Conservation (phyloP, 2,113 vertebrate species). For the Phoenicopterus ruber region DNA sequence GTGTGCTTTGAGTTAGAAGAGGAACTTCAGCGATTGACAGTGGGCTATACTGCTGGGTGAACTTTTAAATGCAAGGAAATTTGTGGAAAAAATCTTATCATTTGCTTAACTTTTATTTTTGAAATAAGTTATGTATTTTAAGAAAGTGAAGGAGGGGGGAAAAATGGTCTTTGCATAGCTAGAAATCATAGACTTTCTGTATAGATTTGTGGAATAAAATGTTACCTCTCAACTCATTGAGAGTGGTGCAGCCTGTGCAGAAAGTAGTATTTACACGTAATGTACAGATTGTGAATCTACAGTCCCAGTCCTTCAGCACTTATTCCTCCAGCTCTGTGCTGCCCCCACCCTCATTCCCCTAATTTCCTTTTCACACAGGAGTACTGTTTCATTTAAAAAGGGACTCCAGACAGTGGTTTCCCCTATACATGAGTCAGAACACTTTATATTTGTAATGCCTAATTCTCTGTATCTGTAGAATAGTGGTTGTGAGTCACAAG, state of each 20-base stretch:
- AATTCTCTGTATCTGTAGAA: not conserved
- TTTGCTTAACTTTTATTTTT: not conserved
- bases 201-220: not conserved
- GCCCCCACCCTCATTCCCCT: not conserved
- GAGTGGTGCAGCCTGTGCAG: not conserved
- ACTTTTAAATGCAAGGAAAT: not conserved
- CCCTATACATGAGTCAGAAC: not conserved
- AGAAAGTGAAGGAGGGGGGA: not conserved
- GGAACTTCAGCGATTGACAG: not conserved
- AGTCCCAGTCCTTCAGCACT: not conserved
- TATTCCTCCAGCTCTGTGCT: not conserved
- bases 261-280: accelerated
- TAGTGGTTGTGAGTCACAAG: not conserved
- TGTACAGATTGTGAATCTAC: not conserved
- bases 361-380: not conserved
- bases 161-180: not conserved
- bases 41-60: not conserved
- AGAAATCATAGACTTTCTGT: not conserved
- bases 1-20: not conserved
- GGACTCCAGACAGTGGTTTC: not conserved
- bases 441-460: not conserved
- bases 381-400: not conserved
- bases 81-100: not conserved
- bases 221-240: not conserved
- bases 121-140: not conserved